A percentile compares a stretch with the other conserved stretches of the same genome.
Evolutionary conservation across 2,888 invertebrate genomes (phyloP).

Genomic region (Steinernema carpocapsae): DNA sequence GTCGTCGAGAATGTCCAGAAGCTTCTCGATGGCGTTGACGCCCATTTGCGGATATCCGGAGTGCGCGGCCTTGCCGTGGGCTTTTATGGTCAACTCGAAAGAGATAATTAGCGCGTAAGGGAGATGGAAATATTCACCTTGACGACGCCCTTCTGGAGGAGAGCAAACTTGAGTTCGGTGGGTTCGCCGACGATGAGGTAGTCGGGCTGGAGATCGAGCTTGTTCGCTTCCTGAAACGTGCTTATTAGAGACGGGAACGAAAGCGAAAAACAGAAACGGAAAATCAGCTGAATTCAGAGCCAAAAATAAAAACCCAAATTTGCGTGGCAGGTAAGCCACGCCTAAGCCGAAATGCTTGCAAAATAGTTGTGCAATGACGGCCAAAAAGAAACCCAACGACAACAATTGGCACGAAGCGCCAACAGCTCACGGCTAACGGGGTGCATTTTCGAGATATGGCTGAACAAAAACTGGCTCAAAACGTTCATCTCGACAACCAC

Average conservation of each 20-base stretch:
- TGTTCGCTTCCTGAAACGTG: conserved; percentile 56
- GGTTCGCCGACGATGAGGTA: conserved; percentile 66
- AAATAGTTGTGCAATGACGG: too few relatives aligned
- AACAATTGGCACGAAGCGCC: too few relatives aligned
- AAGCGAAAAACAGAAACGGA: too few relatives aligned
- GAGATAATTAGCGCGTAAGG: background rate
- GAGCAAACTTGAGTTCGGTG: conserved; percentile 62
- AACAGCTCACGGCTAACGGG: too few relatives aligned
- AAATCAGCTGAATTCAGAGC: too few relatives aligned
- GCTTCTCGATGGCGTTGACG: conserved; percentile 58
- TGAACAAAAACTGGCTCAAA: too few relatives aligned
- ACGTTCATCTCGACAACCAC: too few relatives aligned
- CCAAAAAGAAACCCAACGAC: too few relatives aligned
- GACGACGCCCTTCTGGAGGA: conserved; percentile 63
- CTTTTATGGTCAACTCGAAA: conserved; percentile 38
- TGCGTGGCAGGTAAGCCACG: too few relatives aligned
- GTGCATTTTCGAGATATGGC: too few relatives aligned
- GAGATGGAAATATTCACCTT: conserved; percentile 48
- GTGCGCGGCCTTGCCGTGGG: conserved; percentile 44
- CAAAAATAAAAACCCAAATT: too few relatives aligned
- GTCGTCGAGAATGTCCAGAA: conserved; percentile 59
- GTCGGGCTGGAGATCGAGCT: conserved; percentile 54
- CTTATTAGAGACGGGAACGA: background rate
- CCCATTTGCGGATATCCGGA: conserved; percentile 53
- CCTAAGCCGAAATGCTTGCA: too few relatives aligned